Evolutionary conservation across 2,888 invertebrate genomes (phyloP).

Genomic region (Scaptomyza flava): DNA sequence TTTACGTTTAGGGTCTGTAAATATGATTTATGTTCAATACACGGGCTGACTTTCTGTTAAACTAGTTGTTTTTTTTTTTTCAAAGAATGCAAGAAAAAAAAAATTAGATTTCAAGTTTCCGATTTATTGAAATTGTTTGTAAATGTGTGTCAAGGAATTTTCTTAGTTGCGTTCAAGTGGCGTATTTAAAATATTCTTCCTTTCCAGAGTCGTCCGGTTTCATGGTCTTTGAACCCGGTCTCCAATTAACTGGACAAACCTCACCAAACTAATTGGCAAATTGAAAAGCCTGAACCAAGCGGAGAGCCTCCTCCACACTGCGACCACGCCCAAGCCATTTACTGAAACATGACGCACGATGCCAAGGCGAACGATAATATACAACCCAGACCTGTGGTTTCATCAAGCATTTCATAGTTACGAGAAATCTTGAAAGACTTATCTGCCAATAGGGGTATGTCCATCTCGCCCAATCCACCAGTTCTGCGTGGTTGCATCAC

Average conservation of each 20-base stretch:
- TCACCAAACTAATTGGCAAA: conserved; percentile 96
- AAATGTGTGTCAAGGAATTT: background rate
- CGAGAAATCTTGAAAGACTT: conserved; percentile 93
- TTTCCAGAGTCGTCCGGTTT: too few species aligned
- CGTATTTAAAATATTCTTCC: too few species aligned
- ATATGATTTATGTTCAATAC: too few species aligned
- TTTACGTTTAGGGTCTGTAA: too few species aligned
- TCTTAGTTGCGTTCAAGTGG: conserved; percentile 24
- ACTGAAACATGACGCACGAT: conserved; percentile 96
- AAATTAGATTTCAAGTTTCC: background rate
- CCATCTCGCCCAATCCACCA: conserved; percentile 96
- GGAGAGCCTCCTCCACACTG: conserved; percentile 94
- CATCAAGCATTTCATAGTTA: conserved; percentile 95
- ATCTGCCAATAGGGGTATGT: conserved; percentile 96
- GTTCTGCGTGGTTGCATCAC: conserved; percentile 95
- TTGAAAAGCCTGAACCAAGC: conserved; percentile 98
- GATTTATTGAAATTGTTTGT: conserved; percentile 5
- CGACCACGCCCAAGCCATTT: conserved; percentile 97
- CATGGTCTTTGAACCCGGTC: conserved; percentile 52
- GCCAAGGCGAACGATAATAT: conserved; percentile 95
- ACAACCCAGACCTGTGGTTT: conserved; percentile 96
- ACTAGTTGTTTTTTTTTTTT: background rate
- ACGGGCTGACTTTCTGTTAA: too few species aligned
- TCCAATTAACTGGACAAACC: conserved; percentile 91
- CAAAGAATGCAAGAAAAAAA: background rate